These are phyloP conservation scores for Erithacus rubecula DNA, from an alignment of 2,797 vertebrate species.

Conservation along the genomic window DNA sequence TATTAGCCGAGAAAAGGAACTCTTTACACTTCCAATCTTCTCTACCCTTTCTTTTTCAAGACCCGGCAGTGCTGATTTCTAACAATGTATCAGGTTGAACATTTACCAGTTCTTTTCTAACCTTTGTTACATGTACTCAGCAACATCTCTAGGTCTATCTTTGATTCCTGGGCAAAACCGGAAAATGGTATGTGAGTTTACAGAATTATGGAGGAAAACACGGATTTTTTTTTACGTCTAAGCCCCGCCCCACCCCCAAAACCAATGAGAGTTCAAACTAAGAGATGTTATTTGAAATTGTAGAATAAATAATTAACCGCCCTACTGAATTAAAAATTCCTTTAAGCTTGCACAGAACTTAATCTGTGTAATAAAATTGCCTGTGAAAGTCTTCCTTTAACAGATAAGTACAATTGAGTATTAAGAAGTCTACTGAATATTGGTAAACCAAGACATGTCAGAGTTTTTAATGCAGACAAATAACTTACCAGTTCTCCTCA, in stretches of 20 bases:
- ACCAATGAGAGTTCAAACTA: neutral
- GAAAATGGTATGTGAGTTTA: neutral
- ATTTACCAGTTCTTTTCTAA: neutral
- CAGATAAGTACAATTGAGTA: neutral
- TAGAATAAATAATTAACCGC: slow-evolving; percentile 8
- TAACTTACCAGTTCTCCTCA: neutral
- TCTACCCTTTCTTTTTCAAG: neutral
- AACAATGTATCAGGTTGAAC: neutral
- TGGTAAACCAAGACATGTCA: neutral
- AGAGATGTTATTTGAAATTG: neutral
- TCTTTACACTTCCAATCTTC: neutral
- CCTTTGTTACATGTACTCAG: neutral
- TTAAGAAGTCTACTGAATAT: neutral
- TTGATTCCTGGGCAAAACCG: neutral
- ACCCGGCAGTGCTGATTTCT: neutral
- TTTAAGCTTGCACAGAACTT: neutral
- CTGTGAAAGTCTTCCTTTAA: neutral
- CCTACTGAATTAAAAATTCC: neutral
- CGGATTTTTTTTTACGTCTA: fast-evolving
- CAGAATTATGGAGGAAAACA: neutral
- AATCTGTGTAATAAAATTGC: neutral
- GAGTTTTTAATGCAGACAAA: neutral
- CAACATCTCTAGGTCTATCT: neutral
- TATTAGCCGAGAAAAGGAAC: neutral
- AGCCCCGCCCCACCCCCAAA: fast-evolving